Evolutionary conservation across 2,113 vertebrate genomes (phyloP).

Genomic region (Triplophysa dalaica): DNA sequence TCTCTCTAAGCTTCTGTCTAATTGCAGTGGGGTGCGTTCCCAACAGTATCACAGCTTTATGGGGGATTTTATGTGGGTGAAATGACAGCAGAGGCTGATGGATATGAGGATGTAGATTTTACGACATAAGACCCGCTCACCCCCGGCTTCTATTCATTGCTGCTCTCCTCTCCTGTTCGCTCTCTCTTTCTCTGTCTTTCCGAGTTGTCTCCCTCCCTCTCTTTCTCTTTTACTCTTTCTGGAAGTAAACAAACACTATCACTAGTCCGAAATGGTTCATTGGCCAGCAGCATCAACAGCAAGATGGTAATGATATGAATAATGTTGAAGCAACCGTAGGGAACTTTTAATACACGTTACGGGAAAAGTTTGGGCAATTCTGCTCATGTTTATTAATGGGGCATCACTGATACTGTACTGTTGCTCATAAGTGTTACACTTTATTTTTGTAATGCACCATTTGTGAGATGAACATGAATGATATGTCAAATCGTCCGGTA

Average conservation of each 20-base stretch:
- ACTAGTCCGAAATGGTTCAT: not conserved
- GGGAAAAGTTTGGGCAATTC: not conserved
- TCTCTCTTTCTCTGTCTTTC: not conserved
- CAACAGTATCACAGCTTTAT: slow-evolving; percentile 72
- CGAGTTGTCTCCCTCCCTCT: too few relatives aligned
- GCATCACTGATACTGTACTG: too few relatives aligned
- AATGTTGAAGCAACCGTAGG: too few relatives aligned
- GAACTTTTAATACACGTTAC: not conserved
- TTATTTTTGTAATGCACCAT: too few relatives aligned
- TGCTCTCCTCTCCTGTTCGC: slow-evolving; percentile 12
- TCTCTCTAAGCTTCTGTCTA: slow-evolving; percentile 69
- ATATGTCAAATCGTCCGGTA: not conserved
- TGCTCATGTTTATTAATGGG: not conserved
- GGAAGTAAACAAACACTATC: not conserved
- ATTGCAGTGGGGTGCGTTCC: slow-evolving; percentile 68
- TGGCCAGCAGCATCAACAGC: not conserved
- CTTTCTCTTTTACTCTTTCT: too few relatives aligned
- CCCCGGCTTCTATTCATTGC: slow-evolving; percentile 44
- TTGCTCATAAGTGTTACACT: too few relatives aligned
- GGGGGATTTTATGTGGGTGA: slow-evolving; percentile 63
- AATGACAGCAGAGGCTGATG: slow-evolving; percentile 67
- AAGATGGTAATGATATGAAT: too few relatives aligned
- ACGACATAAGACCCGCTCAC: slow-evolving; percentile 59
- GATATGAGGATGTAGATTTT: slow-evolving; percentile 61
- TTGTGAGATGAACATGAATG: too few relatives aligned